Evolutionary conservation across 2,797 vertebrate genomes (phyloP).

Genomic region (Lophotriccus pileatus): DNA sequence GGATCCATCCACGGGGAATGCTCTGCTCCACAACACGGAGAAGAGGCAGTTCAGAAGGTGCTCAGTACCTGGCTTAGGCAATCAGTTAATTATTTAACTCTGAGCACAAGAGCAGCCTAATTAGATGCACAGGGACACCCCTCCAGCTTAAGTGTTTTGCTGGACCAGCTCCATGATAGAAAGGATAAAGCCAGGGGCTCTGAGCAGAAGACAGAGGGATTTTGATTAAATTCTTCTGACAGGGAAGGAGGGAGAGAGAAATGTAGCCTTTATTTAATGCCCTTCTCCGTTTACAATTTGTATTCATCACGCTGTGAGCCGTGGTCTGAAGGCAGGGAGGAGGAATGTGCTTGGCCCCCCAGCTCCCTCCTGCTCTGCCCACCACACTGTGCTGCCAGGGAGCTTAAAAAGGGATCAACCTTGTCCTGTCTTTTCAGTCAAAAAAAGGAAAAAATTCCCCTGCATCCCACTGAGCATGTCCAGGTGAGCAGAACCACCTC

Average conservation of each 20-base stretch:
- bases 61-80: background rate
- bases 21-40: background rate
- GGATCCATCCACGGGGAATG: background rate
- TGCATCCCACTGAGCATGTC: rapidly evolving
- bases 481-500: background rate
- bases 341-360: background rate
- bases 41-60: background rate
- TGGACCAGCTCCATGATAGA: background rate
- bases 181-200: background rate
- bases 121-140: background rate
- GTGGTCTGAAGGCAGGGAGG: background rate
- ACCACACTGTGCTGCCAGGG: rapidly evolving
- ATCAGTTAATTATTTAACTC: background rate
- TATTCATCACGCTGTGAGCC: background rate
- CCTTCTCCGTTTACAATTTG: background rate
- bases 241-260: background rate
- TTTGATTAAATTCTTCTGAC: background rate
- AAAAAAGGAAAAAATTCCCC: background rate
- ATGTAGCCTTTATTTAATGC: background rate
- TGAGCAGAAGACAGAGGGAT: background rate
- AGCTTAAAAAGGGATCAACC: background rate
- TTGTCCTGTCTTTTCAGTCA: background rate
- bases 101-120: background rate
- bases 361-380: background rate
- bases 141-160: background rate